These are phyloP conservation scores for Urocitellus parryii DNA, from an alignment of 2,113 vertebrate species.

Conservation along the genomic window DNA sequence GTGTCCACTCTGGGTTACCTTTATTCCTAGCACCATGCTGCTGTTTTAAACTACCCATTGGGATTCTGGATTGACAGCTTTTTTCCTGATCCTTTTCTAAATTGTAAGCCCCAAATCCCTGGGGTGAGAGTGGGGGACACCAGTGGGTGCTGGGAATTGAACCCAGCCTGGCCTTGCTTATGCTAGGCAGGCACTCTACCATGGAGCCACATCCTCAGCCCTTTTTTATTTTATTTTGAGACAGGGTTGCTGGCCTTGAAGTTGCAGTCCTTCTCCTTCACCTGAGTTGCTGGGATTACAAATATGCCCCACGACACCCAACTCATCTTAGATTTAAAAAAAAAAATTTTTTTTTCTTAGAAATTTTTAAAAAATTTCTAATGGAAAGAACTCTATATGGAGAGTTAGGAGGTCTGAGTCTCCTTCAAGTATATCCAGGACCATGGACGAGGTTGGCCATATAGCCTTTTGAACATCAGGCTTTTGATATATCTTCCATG, in stretches of 20 bases:
- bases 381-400: neutral
- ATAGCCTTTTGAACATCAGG: neutral
- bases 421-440: neutral
- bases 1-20: neutral
- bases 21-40: neutral
- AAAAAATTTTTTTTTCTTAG: no score
- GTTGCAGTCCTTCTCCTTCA: no score
- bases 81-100: neutral
- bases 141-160: no score
- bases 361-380: neutral
- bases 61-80: neutral
- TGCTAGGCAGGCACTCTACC: neutral
- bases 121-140: no score
- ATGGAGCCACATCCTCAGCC: no score
- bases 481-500: neutral
- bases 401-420: neutral
- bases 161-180: no score
- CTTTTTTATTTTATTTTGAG: no score
- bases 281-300: no score
- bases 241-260: no score
- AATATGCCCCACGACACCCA: no score
- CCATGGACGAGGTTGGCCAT: neutral
- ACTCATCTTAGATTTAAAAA: neutral
- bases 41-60: neutral
- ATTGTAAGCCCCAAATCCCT: neutral